A percentile compares a stretch with the other conserved stretches of the same genome.
These are phyloP conservation scores for Sipha flava DNA, from an alignment of 1,140 invertebrate genomes.

Conservation along the genomic window DNA sequence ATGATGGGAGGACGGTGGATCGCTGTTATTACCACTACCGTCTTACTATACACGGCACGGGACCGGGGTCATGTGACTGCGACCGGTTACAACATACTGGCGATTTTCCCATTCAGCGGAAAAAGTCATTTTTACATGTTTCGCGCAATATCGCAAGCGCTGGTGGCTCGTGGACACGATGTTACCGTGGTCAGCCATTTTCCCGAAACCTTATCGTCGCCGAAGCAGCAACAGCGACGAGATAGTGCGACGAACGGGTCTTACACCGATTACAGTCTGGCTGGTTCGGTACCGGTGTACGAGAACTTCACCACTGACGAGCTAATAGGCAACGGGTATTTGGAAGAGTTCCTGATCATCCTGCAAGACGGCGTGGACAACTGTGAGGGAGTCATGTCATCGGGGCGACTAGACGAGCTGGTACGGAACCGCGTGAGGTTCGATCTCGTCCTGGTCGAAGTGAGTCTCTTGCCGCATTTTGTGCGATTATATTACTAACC, in stretches of 20 bases:
- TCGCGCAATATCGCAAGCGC: constrained; percentile 38
- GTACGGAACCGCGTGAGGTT: background rate
- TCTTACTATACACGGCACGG: background rate
- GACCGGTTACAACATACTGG: constrained; percentile 38
- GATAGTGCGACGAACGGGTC: too few species aligned
- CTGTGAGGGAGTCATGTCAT: background rate
- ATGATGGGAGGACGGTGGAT: too few species aligned
- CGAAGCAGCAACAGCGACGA: background rate
- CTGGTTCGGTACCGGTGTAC: background rate
- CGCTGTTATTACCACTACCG: background rate
- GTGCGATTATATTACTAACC: too few species aligned
- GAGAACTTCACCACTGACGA: background rate
- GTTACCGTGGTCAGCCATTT: constrained; percentile 38
- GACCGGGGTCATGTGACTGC: background rate
- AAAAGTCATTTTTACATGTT: constrained; percentile 44
- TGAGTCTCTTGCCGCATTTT: too few species aligned
- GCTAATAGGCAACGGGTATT: background rate
- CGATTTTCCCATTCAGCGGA: constrained; percentile 37
- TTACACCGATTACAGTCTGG: constrained; percentile 4
- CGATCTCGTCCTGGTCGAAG: constrained; percentile 2
- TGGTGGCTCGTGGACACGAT: constrained; percentile 40
- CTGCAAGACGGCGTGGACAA: constrained; percentile 13
- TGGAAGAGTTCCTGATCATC: background rate
- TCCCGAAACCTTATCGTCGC: background rate
- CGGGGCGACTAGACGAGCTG: background rate